phyloP scores from a whole-genome alignment of 2,888 invertebrate genomes.

The Watsonalla cultraria region DNA sequence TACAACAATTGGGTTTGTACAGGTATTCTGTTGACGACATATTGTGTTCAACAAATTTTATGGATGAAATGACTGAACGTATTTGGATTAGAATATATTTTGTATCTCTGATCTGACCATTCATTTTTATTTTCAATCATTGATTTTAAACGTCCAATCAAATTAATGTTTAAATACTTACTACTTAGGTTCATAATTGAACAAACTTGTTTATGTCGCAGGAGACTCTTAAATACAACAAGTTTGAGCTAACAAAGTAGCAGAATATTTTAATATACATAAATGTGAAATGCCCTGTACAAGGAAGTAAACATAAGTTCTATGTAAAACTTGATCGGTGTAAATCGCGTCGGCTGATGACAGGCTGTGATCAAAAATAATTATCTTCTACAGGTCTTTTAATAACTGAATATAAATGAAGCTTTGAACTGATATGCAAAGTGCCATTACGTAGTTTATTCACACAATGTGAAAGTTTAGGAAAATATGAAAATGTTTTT shows the following conservation, averaged over 20 bases:
- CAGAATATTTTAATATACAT: neutral
- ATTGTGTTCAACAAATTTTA: neutral
- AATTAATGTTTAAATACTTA: too few species aligned
- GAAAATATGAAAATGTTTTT: too few species aligned
- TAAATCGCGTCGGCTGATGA: conserved; percentile 35
- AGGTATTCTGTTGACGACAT: neutral
- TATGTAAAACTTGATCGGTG: conserved; percentile 35
- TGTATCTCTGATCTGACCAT: neutral
- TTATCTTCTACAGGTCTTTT: conserved; percentile 27
- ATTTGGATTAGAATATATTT: neutral
- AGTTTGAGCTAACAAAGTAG: neutral
- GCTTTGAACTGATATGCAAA: neutral
- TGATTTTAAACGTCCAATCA: too few species aligned
- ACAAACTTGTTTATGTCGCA: too few species aligned
- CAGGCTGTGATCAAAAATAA: conserved; percentile 43
- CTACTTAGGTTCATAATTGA: too few species aligned
- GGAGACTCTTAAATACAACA: too few species aligned
- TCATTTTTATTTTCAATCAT: too few species aligned
- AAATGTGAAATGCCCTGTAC: neutral
- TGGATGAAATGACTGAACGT: neutral
- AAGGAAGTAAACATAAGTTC: neutral
- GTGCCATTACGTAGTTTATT: too few species aligned
- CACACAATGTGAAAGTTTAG: neutral
- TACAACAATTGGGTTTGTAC: neutral
- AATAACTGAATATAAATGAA: conserved; percentile 29